Evolutionary conservation across 2,888 invertebrate species (phyloP), one percentile per base, ranked within the genome.

Genomic region (Agrilus cyanescens): DNA sequence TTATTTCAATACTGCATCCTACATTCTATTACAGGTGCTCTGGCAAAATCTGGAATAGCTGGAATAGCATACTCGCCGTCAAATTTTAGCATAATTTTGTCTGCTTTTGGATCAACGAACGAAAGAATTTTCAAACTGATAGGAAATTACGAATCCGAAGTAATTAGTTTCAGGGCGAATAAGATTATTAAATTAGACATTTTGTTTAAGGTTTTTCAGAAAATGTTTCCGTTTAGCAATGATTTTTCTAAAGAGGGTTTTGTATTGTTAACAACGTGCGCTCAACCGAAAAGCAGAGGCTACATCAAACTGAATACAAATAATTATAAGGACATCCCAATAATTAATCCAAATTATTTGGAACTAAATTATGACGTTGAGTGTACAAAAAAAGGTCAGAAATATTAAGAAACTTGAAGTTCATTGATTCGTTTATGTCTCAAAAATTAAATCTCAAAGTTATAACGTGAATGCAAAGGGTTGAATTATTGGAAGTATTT

Each of bases 341-440:
- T 71, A 0, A 81, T 90, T 32, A 76, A 89, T 59, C 83, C 86
- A 0, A 80, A 82, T 48, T 90, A 88, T 59, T 66, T 89, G 46
- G 65, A 75, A 31, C 64, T 74, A 3, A 58, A 66, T 2, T 62
- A 68, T 35, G 88, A 89, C 57, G 61, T 83, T 4, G 55, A 57
- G 2, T 84, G 84, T 56, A 78, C 76, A 46, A 67, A 76, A 12
- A 65, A 68, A 60, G 81, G 78, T 76, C 55, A 49, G 47, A 43
- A 34, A 12, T 14, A n/a, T n/a, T n/a, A n/a, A 20, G 20, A 20
- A 20, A 20, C 5, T 5, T 4, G 5, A 20, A 20, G 5, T 20
- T 20, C 20, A 7, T 20, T 4, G 5, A 7, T 20, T 20, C 5
- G 20, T 2, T 20, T 20, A 4, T 20, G 7, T 20, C 7, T 10